phyloP scores from a whole-genome alignment of 2,888 invertebrate species.

The Pinctada fucata region DNA sequence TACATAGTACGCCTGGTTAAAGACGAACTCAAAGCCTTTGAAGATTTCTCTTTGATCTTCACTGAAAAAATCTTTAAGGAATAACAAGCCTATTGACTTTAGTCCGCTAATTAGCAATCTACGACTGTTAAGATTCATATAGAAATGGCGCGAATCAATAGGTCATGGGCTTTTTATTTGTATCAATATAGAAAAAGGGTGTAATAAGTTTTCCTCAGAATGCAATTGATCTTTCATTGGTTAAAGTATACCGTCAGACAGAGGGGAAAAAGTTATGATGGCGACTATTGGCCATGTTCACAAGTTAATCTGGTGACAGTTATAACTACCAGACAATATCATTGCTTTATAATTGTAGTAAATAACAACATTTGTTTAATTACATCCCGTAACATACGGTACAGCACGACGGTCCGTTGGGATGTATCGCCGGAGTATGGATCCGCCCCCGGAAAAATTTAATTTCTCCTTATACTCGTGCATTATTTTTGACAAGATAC shows the following conservation, averaged over 20 bases:
- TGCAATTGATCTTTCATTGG: neutral
- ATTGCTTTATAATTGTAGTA: too few species aligned
- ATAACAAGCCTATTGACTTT: conserved; percentile 41
- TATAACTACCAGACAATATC: too few species aligned
- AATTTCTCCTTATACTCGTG: too few species aligned
- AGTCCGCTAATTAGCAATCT: conserved; percentile 41
- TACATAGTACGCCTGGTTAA: conserved; percentile 38
- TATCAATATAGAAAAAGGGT: neutral
- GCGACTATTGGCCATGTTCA: neutral
- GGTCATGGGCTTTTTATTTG: conserved; percentile 18
- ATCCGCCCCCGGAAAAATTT: too few species aligned
- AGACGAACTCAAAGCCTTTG: conserved; percentile 43
- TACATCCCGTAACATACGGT: too few species aligned
- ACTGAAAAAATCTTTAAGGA: conserved; percentile 43
- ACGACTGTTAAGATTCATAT: conserved; percentile 31
- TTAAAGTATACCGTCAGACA: neutral
- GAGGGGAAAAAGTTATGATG: neutral
- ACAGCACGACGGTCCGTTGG: too few species aligned
- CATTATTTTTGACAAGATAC: too few species aligned
- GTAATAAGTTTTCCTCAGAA: conserved; percentile 1
- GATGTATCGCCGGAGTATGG: too few species aligned
- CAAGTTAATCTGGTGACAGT: neutral
- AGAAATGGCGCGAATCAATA: conserved; percentile 31
- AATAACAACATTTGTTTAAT: too few species aligned
- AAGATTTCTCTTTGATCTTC: conserved; percentile 41